Conservation (phyloP, 1,140 invertebrate genomes). For the Lordiphosa collinella region DNA sequence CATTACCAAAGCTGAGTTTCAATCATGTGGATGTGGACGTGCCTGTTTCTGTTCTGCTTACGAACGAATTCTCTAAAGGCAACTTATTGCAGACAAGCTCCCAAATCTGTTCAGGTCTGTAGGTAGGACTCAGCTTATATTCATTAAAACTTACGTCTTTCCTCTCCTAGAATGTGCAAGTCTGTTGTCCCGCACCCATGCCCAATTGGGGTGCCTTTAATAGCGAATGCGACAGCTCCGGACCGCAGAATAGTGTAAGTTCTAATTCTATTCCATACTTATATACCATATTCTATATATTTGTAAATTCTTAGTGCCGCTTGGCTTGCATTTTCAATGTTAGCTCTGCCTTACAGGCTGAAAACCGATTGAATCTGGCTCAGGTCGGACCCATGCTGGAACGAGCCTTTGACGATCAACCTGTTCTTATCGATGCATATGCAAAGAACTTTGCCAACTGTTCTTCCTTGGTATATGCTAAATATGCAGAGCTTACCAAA, state of each 20-base stretch:
- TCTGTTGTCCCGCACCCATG: constrained; percentile 50
- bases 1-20: neutral
- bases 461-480: constrained; percentile 24
- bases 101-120: constrained; percentile 49
- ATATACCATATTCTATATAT: too few species aligned
- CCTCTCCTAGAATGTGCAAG: constrained; percentile 42
- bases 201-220: constrained; percentile 59
- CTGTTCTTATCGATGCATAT: constrained; percentile 40
- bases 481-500: constrained; percentile 29
- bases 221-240: constrained; percentile 41
- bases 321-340: constrained; percentile 59
- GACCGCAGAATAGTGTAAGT: constrained; percentile 48
- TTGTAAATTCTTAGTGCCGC: constrained; percentile 28
- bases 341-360: constrained; percentile 28
- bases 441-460: constrained; percentile 44
- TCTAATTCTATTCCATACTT: neutral
- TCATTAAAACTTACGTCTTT: neutral
- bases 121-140: neutral
- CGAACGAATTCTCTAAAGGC: neutral
- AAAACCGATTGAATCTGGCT: constrained; percentile 10
- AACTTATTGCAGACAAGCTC: constrained; percentile 48
- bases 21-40: constrained; percentile 40
- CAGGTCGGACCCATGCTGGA: constrained; percentile 49
- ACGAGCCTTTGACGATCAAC: constrained; percentile 31
- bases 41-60: constrained; percentile 5